Percentiles rank a stretch among this genome's conserved stretches.
These are phyloP conservation scores for Drosophila mulleri DNA, from an alignment of 2,888 invertebrate genomes.

Conservation along the genomic window DNA sequence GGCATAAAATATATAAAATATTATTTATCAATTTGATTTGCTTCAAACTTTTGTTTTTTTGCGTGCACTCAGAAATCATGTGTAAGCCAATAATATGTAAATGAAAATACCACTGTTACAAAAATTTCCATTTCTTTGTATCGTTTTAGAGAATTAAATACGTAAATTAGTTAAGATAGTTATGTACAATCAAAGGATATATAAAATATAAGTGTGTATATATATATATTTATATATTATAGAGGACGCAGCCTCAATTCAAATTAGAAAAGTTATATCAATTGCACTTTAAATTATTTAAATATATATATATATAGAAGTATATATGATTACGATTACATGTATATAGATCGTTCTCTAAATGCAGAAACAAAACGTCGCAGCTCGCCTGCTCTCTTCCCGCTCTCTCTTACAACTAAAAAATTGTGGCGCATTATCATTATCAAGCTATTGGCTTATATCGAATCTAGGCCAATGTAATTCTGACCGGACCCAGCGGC, in stretches of 20 bases:
- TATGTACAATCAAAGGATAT: constrained; percentile 62
- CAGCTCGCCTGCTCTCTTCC: constrained; percentile 12
- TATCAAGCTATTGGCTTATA: constrained; percentile 1
- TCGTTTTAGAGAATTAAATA: constrained; percentile 62
- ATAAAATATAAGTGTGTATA: constrained; percentile 24
- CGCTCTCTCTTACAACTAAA: constrained; percentile 50
- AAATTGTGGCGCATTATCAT: constrained; percentile 70
- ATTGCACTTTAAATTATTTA: constrained; percentile 67
- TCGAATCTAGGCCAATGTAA: constrained; percentile 77
- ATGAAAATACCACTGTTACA: constrained; percentile 59
- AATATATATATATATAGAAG: constrained; percentile 38
- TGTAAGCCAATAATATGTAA: constrained; percentile 56
- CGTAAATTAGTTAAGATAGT: constrained; percentile 73
- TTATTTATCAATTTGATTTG: constrained; percentile 35
- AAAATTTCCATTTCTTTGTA: constrained; percentile 21
- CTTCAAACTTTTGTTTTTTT: not conserved
- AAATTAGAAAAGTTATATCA: constrained; percentile 46
- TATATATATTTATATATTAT: constrained; percentile 16
- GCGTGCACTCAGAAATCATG: constrained; percentile 25
- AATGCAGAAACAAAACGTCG: constrained; percentile 70
- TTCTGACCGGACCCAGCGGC: constrained; percentile 92
- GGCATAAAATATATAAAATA: constrained; percentile 73
- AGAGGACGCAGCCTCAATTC: constrained; percentile 32
- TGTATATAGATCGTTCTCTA: constrained; percentile 56
- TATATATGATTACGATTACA: constrained; percentile 50